These are phyloP conservation scores for Drosophila sordidapex DNA, from an alignment of 2,888 invertebrate species.

Conservation along the genomic window DNA sequence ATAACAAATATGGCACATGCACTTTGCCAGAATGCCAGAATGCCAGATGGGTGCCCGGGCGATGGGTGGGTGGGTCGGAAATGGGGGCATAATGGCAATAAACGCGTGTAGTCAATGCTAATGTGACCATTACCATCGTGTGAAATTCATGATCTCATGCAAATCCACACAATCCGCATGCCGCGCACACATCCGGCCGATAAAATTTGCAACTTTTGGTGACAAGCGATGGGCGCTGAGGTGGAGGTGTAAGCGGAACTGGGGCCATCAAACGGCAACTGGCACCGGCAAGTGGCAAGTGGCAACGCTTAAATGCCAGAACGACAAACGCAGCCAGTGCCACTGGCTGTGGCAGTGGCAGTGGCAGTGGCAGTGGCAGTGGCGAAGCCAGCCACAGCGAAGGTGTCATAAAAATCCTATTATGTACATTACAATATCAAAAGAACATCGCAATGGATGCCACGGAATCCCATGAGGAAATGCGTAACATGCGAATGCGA, in stretches of 20 bases:
- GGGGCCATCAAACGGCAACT: conserved; percentile 33
- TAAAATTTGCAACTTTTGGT: conserved; percentile 78
- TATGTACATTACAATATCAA: conserved; percentile 84
- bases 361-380: conserved; percentile 44
- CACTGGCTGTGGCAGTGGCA: conserved; percentile 24
- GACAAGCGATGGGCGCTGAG: conserved; percentile 56
- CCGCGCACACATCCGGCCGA: conserved; percentile 70
- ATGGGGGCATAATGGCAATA: conserved; percentile 43
- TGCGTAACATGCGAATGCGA: conserved; percentile 61
- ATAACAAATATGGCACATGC: conserved; percentile 80
- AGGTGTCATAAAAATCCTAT: conserved; percentile 83
- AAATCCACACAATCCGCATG: conserved; percentile 69
- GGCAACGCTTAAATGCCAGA: conserved; percentile 36
- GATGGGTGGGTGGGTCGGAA: neutral
- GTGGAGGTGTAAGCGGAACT: neutral
- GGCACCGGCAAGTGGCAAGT: conserved; percentile 37
- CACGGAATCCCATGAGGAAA: conserved; percentile 63
- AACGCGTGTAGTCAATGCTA: conserved; percentile 78
- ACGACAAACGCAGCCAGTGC: conserved; percentile 37
- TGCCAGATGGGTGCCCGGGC: conserved; percentile 1
- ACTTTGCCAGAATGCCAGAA: conserved; percentile 40
- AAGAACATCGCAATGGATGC: conserved; percentile 58
- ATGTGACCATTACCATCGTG: conserved; percentile 75
- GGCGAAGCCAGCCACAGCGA: conserved; percentile 40
- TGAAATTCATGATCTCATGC: conserved; percentile 78